Evolutionary conservation across 2,113 vertebrate species (phyloP), one percentile per base, ranked within the genome.

Genomic region (Grantiella picta): DNA sequence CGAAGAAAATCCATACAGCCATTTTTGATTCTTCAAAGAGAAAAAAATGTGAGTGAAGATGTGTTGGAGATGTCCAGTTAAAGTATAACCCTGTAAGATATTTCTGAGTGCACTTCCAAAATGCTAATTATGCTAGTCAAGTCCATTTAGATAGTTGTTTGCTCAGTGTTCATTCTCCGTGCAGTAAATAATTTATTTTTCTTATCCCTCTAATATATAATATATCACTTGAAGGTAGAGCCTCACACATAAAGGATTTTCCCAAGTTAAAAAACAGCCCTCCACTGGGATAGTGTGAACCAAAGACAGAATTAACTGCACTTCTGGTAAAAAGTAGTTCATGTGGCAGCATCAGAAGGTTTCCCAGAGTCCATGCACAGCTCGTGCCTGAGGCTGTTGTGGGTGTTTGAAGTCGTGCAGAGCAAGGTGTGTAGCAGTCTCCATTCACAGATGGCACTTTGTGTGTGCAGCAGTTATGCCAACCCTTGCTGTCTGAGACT

Each of bases 141-240:
- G 7, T 70, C 20, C n/a, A 28, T 65, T 89, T 54, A 49, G 15
- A 45, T 8, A 44, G 33, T 5, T 19, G 11, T 6, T 68, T 90
- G 2, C 8, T 85, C 11, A 54, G 17, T 16, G 3, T 21, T 78
- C 0, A 0, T 42, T 54, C 54, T 65, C 31, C 3, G 0, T 29
- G 6, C 18, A 65, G 40, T 29, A 73, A 64, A 60, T 59, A 27
- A 59, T 23, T 33, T 50, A 2, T 10, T 71, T 54, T 77, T 63
- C 25, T 70, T 61, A 3, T 42, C 17, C 4, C 17, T 80, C 18
- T 71, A 47, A 42, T 40, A 40, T 29, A 14, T 35, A 66, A 18
- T 25, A 38, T 9, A 11, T 20, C 7, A 10, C 10, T 69, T 64
- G 81, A 36, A 87, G 7, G 18, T 53, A 65, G 5, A 60, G 1